These are phyloP conservation scores for Lypha dubia DNA, from an alignment of 2,888 invertebrate genomes.

Conservation along the genomic window DNA sequence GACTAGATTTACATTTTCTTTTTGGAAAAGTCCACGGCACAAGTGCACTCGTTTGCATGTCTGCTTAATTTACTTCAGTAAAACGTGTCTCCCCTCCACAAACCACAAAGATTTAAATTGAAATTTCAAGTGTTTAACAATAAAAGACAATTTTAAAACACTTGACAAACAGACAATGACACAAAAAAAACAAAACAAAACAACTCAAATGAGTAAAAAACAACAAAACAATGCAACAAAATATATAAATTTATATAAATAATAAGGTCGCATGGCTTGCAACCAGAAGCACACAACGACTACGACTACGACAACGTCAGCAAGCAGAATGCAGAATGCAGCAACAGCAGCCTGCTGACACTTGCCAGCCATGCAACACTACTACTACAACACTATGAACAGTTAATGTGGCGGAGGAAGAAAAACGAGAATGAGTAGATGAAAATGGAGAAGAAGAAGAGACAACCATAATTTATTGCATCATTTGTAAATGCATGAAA, in stretches of 20 bases:
- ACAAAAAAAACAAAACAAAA: constrained; percentile 38
- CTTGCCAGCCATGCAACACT: constrained; percentile 59
- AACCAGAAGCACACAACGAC: constrained; percentile 48
- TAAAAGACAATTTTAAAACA: constrained; percentile 65
- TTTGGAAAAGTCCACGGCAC: constrained; percentile 57
- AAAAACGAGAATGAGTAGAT: constrained; percentile 33
- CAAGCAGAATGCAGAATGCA: constrained; percentile 44
- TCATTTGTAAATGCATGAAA: constrained; percentile 73
- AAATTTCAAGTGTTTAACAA: constrained; percentile 79
- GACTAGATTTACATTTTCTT: constrained; percentile 20
- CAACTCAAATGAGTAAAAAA: constrained; percentile 32
- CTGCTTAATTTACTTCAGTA: not conserved
- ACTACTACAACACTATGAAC: constrained; percentile 4
- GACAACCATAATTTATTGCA: constrained; percentile 73
- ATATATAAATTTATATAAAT: constrained; percentile 63
- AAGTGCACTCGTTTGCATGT: constrained; percentile 49
- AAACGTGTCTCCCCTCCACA: constrained; percentile 41
- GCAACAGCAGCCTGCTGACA: constrained; percentile 19
- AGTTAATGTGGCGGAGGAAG: constrained; percentile 26
- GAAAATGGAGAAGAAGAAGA: constrained; percentile 65
- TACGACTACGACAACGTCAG: constrained; percentile 39
- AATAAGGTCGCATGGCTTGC: constrained; percentile 70
- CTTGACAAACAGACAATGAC: constrained; percentile 72
- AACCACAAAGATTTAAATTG: constrained; percentile 81
- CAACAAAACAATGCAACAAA: constrained; percentile 57